These are phyloP conservation scores for Dryomyza anilis DNA, from an alignment of 2,888 invertebrate species.

Conservation along the genomic window DNA sequence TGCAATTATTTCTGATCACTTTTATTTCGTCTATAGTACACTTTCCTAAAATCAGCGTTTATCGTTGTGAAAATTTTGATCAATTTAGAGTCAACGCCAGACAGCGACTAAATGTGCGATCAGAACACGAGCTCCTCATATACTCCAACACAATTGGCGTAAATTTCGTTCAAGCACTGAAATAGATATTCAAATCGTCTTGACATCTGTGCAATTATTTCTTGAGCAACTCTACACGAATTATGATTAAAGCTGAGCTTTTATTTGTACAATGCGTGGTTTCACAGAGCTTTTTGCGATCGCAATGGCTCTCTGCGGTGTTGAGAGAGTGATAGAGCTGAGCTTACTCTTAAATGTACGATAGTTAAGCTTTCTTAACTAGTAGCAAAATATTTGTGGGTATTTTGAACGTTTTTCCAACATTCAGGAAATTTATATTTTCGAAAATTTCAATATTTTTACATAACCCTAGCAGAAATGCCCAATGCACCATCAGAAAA, in stretches of 20 bases:
- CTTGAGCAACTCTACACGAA: constrained; percentile 4
- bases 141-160: background rate
- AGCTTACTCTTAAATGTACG: too few species aligned
- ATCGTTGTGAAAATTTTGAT: background rate
- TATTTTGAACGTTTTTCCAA: too few species aligned
- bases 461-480: too few species aligned
- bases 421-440: too few species aligned
- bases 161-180: constrained; percentile 11
- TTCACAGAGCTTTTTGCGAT: background rate
- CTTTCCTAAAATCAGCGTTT: background rate
- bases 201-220: background rate
- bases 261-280: background rate
- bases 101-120: background rate
- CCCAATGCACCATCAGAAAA: too few species aligned
- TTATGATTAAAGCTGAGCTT: constrained; percentile 1
- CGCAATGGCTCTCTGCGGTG: too few species aligned
- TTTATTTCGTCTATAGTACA: background rate
- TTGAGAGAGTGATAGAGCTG: too few species aligned
- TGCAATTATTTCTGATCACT: background rate
- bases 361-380: too few species aligned
- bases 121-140: constrained; percentile 1
- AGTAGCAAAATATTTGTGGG: too few species aligned
- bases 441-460: too few species aligned
- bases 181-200: too few species aligned
- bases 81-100: background rate